Conservation (phyloP, 2,797 vertebrate species). For the Eospalax fontanierii region DNA sequence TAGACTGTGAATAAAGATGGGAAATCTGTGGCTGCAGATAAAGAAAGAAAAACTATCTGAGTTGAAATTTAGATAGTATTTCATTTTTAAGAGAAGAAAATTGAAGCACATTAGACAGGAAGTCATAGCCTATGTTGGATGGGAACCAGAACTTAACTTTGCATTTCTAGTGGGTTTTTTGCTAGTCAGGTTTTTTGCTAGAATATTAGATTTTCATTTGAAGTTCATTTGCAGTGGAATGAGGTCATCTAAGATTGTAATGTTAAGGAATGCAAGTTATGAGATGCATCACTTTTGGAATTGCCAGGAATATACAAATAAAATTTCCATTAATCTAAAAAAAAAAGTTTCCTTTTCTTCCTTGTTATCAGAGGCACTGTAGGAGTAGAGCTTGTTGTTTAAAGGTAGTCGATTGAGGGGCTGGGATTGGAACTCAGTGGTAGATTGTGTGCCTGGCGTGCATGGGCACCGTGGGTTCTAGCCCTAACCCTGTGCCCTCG, state of each 20-base stretch:
- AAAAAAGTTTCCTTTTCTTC: conserved; percentile 50
- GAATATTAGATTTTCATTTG: conserved; percentile 74
- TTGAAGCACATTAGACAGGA: conserved; percentile 77
- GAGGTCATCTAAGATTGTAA: conserved; percentile 56
- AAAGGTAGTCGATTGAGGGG: neutral
- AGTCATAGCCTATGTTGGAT: conserved; percentile 64
- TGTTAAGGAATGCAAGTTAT: conserved; percentile 58
- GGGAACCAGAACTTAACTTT: conserved; percentile 66
- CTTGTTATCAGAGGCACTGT: conserved; percentile 18
- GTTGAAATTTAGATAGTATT: conserved; percentile 82
- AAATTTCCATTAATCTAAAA: conserved; percentile 50
- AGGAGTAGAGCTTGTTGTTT: conserved; percentile 15
- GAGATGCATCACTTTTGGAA: conserved; percentile 56
- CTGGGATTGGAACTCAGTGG: neutral
- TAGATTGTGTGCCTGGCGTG: neutral
- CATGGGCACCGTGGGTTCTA: neutral
- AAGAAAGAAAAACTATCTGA: conserved; percentile 69
- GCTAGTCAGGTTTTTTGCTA: conserved; percentile 35
- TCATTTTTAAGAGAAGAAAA: conserved; percentile 79
- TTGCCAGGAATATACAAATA: conserved; percentile 35
- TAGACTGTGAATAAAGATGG: conserved; percentile 80
- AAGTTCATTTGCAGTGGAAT: conserved; percentile 72
- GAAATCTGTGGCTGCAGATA: conserved; percentile 82
- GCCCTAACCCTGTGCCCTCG: neutral
- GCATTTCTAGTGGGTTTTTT: conserved; percentile 52